Conservation (phyloP, 2,113 vertebrate species). For the Rhombomys opimus region DNA sequence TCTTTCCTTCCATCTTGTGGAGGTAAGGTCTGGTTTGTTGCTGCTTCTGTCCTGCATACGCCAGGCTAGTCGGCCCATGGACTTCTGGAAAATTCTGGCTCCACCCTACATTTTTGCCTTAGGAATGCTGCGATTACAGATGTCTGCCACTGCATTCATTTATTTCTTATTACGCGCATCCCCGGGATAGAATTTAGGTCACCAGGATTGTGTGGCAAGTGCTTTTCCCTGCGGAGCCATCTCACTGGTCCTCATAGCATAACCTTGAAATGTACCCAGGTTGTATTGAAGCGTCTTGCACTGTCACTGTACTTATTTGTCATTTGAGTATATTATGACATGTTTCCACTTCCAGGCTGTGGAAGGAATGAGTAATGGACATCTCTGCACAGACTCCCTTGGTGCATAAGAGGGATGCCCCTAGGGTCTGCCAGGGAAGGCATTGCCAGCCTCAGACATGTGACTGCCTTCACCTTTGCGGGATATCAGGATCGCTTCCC, state of each 20-base stretch:
- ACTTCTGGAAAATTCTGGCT: background rate
- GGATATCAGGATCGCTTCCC: background rate
- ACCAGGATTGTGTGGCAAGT: background rate
- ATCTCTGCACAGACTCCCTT: background rate
- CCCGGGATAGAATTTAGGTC: no score
- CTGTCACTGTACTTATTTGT: accelerated
- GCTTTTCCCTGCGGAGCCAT: background rate
- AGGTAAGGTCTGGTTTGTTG: background rate
- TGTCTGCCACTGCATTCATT: background rate
- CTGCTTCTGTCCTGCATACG: background rate
- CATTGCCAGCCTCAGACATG: accelerated
- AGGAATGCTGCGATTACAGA: background rate
- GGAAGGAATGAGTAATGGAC: background rate
- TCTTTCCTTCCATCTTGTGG: background rate
- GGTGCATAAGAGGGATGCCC: background rate
- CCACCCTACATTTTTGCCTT: background rate
- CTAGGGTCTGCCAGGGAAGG: background rate
- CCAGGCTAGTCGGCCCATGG: background rate
- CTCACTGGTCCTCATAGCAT: background rate
- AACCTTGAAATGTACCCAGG: background rate
- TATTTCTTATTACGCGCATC: no score
- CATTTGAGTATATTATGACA: background rate
- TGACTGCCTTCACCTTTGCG: background rate
- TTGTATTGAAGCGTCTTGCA: accelerated
- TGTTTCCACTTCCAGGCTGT: background rate